Evolutionary conservation across 2,113 vertebrate species (phyloP).

Genomic region (Larimichthys polyactis): DNA sequence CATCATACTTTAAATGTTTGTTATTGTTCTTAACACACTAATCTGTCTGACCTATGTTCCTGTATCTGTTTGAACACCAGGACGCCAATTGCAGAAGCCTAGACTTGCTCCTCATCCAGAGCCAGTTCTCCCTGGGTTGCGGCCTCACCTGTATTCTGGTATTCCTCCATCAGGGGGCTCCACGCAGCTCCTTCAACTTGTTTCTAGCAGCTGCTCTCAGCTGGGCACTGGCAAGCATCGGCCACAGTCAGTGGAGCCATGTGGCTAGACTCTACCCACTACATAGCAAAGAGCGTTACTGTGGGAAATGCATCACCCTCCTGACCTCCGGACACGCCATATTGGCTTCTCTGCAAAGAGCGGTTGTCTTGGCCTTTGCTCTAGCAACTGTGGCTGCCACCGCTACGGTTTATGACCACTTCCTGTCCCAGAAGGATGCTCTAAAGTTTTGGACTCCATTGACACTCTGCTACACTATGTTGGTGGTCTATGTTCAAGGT

Average conservation of each 20-base stretch:
- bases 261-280: slow-evolving; percentile 84
- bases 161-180: slow-evolving; percentile 91
- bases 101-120: slow-evolving; percentile 82
- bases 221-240: slow-evolving; percentile 69
- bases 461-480: slow-evolving; percentile 90
- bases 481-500: slow-evolving; percentile 92
- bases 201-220: slow-evolving; percentile 85
- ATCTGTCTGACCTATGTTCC: not conserved
- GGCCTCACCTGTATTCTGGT: slow-evolving; percentile 85
- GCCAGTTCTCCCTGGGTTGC: slow-evolving; percentile 92
- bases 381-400: slow-evolving; percentile 83
- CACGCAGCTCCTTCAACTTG: slow-evolving; percentile 85
- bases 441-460: slow-evolving; percentile 91
- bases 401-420: slow-evolving; percentile 87
- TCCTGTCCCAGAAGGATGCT: slow-evolving; percentile 87
- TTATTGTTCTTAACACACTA: not conserved
- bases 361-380: slow-evolving; percentile 82
- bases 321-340: slow-evolving; percentile 79
- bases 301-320: slow-evolving; percentile 89
- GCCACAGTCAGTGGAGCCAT: slow-evolving; percentile 79
- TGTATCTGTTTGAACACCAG: slow-evolving; percentile 46
- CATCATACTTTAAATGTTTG: not conserved
- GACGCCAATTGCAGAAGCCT: slow-evolving; percentile 56
- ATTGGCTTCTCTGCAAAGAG: slow-evolving; percentile 80
- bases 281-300: slow-evolving; percentile 86